These are phyloP conservation scores for Tinea pellionella DNA, from an alignment of 2,888 invertebrate genomes.

Conservation along the genomic window DNA sequence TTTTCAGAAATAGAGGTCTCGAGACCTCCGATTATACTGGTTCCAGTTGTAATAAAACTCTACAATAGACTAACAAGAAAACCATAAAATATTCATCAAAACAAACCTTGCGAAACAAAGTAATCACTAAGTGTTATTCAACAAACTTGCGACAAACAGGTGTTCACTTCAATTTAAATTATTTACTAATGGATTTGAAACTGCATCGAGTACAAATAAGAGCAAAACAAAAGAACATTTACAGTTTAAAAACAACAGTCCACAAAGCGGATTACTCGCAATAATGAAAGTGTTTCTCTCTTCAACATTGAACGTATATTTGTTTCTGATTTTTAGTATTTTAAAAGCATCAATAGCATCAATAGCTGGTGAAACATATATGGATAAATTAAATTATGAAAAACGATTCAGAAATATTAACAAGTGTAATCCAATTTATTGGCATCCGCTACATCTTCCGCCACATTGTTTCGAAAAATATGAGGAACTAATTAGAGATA, in stretches of 20 bases:
- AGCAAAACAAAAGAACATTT: background rate
- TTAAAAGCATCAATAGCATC: constrained; percentile 23
- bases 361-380: constrained; percentile 49
- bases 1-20: constrained; percentile 25
- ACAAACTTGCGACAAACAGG: background rate
- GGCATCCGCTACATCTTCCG: constrained; percentile 53
- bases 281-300: background rate
- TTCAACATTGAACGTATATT: background rate
- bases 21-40: constrained; percentile 35
- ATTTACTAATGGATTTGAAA: background rate
- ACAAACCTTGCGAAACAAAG: background rate
- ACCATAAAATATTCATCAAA: background rate
- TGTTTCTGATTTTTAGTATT: background rate
- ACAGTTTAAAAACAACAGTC: background rate
- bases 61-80: constrained; percentile 16
- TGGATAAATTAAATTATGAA: constrained; percentile 46
- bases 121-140: constrained; percentile 2
- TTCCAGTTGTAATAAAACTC: constrained; percentile 48
- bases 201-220: background rate
- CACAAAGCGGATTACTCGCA: background rate
- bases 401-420: constrained; percentile 37
- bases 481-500: constrained; percentile 22
- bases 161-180: constrained; percentile 4
- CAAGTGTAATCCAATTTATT: constrained; percentile 51
- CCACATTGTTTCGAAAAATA: constrained; percentile 40